A percentile compares a stretch with the other conserved stretches of the same genome.
phyloP scores from a whole-genome alignment of 2,797 vertebrate genomes.

The Myripristis jacobus region DNA sequence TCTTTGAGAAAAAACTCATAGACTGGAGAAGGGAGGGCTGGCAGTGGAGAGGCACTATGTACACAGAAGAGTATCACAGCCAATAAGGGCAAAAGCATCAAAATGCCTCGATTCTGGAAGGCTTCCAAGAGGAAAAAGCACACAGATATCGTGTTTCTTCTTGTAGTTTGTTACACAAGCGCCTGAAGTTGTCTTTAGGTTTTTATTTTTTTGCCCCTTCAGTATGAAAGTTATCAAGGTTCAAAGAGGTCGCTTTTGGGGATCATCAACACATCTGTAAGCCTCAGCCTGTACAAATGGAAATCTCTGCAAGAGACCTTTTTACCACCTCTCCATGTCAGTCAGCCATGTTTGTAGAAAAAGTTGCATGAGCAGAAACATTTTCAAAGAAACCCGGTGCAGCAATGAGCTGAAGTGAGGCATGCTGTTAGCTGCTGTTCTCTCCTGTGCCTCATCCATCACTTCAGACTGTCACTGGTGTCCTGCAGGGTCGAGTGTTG shows the following conservation, averaged over 20 bases:
- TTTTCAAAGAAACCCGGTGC: neutral
- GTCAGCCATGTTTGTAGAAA: neutral
- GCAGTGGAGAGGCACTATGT: constrained; percentile 35
- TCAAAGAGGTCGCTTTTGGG: constrained; percentile 52
- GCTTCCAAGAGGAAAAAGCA: constrained; percentile 66
- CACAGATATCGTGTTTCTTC: constrained; percentile 77
- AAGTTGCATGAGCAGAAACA: neutral
- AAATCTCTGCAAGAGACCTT: neutral
- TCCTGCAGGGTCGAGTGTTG: constrained; percentile 67
- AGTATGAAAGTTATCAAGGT: constrained; percentile 46
- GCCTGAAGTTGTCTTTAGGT: constrained; percentile 63
- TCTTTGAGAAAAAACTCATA: constrained; percentile 48
- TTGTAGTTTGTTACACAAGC: constrained; percentile 73
- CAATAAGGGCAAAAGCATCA: constrained; percentile 54
- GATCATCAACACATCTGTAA: constrained; percentile 37
- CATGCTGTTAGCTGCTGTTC: constrained; percentile 11
- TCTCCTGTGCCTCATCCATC: constrained; percentile 61
- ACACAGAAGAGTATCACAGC: constrained; percentile 57
- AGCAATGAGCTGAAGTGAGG: constrained; percentile 19
- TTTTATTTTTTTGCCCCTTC: constrained; percentile 32
- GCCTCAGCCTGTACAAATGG: constrained; percentile 8
- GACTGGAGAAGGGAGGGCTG: constrained; percentile 24
- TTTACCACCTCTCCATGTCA: constrained; percentile 5
- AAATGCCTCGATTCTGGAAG: constrained; percentile 61
- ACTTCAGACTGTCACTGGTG: constrained; percentile 60